A percentile compares a stretch with the other conserved stretches of the same genome.
Conservation (phyloP, 2,113 vertebrate genomes). For the Elephantulus edwardii region DNA sequence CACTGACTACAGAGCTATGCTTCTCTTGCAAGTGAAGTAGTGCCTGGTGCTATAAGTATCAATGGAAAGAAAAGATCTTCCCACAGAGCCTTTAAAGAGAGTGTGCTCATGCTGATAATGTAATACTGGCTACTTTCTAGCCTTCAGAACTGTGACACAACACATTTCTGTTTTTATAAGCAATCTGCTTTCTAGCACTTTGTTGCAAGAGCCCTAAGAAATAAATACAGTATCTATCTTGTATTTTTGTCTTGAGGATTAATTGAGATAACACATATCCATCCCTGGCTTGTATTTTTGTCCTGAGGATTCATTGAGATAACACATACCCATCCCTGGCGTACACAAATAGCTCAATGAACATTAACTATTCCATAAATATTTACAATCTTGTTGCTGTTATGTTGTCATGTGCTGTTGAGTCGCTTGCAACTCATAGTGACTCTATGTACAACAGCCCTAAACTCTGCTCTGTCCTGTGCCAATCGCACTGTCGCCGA, state of each 20-base stretch:
- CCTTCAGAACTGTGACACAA: background rate
- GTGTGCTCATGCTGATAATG: background rate
- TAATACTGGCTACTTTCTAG: background rate
- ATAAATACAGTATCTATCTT: background rate
- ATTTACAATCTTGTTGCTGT: too few relatives aligned
- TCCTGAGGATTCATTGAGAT: too few relatives aligned
- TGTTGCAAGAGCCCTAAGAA: background rate
- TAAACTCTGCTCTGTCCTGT: too few relatives aligned
- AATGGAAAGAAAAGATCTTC: background rate
- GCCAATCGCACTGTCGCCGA: too few relatives aligned
- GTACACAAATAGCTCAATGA: background rate
- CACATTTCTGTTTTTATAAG: background rate
- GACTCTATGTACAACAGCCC: too few relatives aligned
- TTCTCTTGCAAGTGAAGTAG: background rate
- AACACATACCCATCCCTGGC: background rate
- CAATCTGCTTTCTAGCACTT: background rate
- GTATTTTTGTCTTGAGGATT: background rate
- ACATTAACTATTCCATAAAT: too few relatives aligned
- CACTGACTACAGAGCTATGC: background rate
- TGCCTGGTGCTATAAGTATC: background rate
- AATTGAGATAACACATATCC: background rate
- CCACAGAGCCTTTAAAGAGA: background rate
- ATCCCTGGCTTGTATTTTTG: too few relatives aligned
- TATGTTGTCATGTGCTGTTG: too few relatives aligned
- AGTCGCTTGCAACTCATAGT: too few relatives aligned